Conservation (phyloP, 2,888 invertebrate genomes). For the Aproaerema taeniolella region DNA sequence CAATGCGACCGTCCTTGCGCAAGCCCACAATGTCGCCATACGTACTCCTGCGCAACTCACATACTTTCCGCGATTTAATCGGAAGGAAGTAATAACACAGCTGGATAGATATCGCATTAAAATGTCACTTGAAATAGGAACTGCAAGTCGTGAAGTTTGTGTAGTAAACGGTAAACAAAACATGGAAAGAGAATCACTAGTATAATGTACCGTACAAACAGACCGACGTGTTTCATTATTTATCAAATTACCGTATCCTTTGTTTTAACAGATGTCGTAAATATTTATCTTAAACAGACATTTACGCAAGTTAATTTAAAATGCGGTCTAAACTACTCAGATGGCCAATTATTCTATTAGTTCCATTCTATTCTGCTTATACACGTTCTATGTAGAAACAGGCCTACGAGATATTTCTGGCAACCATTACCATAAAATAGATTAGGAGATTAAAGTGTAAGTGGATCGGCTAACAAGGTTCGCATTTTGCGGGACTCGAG, state of each 20-base stretch:
- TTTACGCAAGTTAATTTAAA: too few species aligned
- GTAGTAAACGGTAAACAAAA: slow-evolving; percentile 17
- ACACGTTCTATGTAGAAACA: too few species aligned
- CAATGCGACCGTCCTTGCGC: slow-evolving; percentile 64
- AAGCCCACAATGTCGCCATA: slow-evolving; percentile 38
- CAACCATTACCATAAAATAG: slow-evolving; percentile 3
- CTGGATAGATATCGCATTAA: slow-evolving; percentile 25
- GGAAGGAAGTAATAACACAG: slow-evolving; percentile 34
- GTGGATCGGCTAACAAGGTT: neutral
- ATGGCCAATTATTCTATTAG: too few species aligned
- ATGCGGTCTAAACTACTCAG: too few species aligned
- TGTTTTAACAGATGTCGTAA: slow-evolving; percentile 16
- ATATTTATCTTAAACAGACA: slow-evolving; percentile 12
- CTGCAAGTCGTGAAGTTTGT: slow-evolving; percentile 16
- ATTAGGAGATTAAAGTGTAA: slow-evolving; percentile 6
- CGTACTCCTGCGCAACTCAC: slow-evolving; percentile 26
- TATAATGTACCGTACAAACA: slow-evolving; percentile 23
- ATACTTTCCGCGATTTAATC: slow-evolving; percentile 21
- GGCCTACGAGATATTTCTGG: too few species aligned
- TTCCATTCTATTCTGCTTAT: too few species aligned
- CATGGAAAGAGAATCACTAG: slow-evolving; percentile 25
- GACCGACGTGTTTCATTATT: slow-evolving; percentile 17
- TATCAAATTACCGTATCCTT: slow-evolving; percentile 16
- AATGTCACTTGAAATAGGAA: slow-evolving; percentile 22
- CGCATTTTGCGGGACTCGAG: slow-evolving; percentile 9